These are phyloP conservation scores for Orgyia antiqua DNA, from an alignment of 2,888 invertebrate genomes.

Conservation along the genomic window DNA sequence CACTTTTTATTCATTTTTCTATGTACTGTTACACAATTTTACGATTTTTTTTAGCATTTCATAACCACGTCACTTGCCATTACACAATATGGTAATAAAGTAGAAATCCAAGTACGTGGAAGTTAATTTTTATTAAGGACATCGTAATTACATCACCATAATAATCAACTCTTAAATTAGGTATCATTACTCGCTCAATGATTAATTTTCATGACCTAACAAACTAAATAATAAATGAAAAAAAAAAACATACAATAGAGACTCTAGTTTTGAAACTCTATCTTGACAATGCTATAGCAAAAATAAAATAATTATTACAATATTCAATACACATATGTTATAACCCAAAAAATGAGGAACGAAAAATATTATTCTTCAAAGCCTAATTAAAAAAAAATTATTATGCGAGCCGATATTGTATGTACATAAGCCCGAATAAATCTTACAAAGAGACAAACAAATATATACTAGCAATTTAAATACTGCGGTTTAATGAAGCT, in stretches of 20 bases:
- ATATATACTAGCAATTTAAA: conserved; percentile 61
- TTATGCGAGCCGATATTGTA: conserved; percentile 54
- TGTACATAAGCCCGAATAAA: conserved; percentile 47
- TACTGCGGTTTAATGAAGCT: conserved; percentile 42
- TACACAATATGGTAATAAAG: conserved; percentile 74
- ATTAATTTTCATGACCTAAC: conserved; percentile 65
- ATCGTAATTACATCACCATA: conserved; percentile 66
- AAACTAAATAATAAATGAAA: conserved; percentile 57
- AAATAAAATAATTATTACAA: conserved; percentile 46
- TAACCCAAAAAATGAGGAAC: conserved; percentile 42
- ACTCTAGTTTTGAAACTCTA: conserved; percentile 41
- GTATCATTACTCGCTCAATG: conserved; percentile 61
- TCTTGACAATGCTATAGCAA: conserved; percentile 46
- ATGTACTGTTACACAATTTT: conserved; percentile 74
- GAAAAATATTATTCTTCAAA: conserved; percentile 37
- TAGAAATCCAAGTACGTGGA: conserved; percentile 72
- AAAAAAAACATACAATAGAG: conserved; percentile 54
- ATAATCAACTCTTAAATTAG: conserved; percentile 69
- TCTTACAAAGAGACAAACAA: conserved; percentile 35
- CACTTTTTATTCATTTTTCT: conserved; percentile 75
- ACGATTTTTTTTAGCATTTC: conserved; percentile 67
- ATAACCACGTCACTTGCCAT: conserved; percentile 66
- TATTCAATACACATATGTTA: conserved; percentile 37
- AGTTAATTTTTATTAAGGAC: conserved; percentile 74
- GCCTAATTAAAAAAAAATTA: conserved; percentile 43